Evolutionary conservation across 2,113 vertebrate species (phyloP).

Genomic region (Aptenodytes patagonicus): DNA sequence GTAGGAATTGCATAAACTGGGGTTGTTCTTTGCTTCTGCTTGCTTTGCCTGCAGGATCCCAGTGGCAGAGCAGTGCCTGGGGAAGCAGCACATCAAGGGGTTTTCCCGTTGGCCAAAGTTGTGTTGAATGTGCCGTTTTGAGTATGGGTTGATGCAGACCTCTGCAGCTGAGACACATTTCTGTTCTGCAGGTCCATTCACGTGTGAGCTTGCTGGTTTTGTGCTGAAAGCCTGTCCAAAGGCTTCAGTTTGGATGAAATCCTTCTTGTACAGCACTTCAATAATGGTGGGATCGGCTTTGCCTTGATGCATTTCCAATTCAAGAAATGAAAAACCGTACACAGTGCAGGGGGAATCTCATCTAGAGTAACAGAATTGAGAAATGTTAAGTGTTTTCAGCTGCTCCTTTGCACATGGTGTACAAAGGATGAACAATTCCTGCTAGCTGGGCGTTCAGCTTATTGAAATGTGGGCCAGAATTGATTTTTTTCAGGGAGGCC

Average conservation of each 20-base stretch:
- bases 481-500: background rate
- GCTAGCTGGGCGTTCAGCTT: accelerated
- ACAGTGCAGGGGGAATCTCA: background rate
- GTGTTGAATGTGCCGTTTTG: background rate
- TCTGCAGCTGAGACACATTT: background rate
- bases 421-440: background rate
- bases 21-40: background rate
- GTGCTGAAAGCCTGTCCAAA: background rate
- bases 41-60: background rate
- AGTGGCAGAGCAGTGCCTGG: background rate
- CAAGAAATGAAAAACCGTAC: background rate
- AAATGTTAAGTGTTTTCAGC: background rate
- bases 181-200: background rate
- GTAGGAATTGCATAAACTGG: background rate
- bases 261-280: background rate
- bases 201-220: background rate
- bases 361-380: background rate
- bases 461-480: background rate
- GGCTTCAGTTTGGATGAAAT: background rate
- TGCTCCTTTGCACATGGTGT: background rate
- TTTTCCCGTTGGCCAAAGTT: background rate
- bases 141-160: background rate
- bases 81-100: background rate
- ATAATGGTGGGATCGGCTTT: accelerated
- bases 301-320: background rate